A percentile compares a stretch with the other conserved stretches of the same genome.
phyloP scores from a whole-genome alignment of 2,797 vertebrate species.

The Anguilla anguilla region DNA sequence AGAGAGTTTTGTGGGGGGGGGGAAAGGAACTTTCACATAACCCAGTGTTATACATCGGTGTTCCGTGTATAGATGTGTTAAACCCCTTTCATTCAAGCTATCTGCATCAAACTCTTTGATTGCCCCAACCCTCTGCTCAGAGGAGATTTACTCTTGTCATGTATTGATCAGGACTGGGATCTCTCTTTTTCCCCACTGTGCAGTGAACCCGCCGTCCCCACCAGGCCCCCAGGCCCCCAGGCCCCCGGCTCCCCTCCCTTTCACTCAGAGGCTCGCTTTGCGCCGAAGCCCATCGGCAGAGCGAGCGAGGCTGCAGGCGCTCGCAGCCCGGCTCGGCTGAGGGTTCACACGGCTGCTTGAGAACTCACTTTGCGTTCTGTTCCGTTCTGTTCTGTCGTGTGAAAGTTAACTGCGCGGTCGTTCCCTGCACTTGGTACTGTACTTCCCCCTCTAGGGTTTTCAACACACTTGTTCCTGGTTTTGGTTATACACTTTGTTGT shows the following conservation, averaged over 20 bases:
- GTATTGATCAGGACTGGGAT: conserved; percentile 78
- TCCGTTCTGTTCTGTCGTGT: not conserved
- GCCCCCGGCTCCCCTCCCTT: conserved; percentile 39
- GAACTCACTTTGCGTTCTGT: not conserved
- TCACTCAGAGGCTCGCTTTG: conserved; percentile 31
- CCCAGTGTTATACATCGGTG: conserved; percentile 4
- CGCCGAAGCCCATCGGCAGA: not conserved
- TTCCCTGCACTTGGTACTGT: too few species aligned
- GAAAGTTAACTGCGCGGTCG: too few species aligned
- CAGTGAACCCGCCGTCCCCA: conserved; percentile 23
- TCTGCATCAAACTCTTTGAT: conserved; percentile 71
- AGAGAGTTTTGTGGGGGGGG: conserved; percentile 60
- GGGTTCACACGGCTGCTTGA: not conserved
- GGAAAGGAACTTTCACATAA: conserved; percentile 39
- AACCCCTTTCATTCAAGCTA: conserved; percentile 36
- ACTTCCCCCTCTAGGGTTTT: too few species aligned
- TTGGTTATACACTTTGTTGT: too few species aligned
- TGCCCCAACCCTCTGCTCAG: conserved; percentile 72
- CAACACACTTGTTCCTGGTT: too few species aligned
- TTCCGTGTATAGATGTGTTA: conserved; percentile 8
- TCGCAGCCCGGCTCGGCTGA: not conserved
- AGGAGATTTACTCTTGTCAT: conserved; percentile 79
- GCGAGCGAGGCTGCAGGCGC: not conserved
- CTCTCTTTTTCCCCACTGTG: conserved; percentile 42
- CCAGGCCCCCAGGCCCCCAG: conserved; percentile 24